phyloP scores from a whole-genome alignment of 2,888 invertebrate species.

The Byasa hedistus region DNA sequence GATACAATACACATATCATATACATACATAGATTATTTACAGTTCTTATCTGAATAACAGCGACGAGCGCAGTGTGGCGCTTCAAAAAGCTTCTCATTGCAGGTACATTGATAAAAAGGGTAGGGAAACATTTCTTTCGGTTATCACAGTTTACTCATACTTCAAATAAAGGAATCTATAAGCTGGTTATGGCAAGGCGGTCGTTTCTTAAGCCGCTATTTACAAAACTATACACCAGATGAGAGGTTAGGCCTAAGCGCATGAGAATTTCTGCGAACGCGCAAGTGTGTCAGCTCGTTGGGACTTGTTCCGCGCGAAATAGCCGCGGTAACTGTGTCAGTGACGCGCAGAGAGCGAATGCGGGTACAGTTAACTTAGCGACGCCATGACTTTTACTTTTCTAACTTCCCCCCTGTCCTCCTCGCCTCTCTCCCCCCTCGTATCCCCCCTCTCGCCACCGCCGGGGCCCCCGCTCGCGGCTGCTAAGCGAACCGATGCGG shows the following conservation, averaged over 20 bases:
- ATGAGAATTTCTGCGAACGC: conserved; percentile 7
- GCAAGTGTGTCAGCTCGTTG: conserved; percentile 15
- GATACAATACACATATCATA: too few relatives aligned
- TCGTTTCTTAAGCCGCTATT: background rate
- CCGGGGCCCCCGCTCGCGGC: conserved; percentile 21
- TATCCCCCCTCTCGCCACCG: conserved; percentile 27
- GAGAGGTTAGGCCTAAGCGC: conserved; percentile 29
- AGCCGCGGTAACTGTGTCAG: conserved; percentile 38
- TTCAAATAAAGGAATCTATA: too few relatives aligned
- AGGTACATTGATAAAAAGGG: too few relatives aligned
- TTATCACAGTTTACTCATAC: too few relatives aligned
- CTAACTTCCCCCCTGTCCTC: conserved; percentile 36
- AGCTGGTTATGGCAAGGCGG: too few relatives aligned
- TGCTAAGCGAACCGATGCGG: conserved; percentile 15
- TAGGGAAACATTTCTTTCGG: too few relatives aligned
- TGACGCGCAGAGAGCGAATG: conserved; percentile 63
- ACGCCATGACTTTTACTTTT: conserved; percentile 72
- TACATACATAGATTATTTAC: too few relatives aligned
- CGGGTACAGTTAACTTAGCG: conserved; percentile 60
- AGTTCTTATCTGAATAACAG: too few relatives aligned
- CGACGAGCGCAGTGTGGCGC: too few relatives aligned
- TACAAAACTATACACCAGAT: conserved; percentile 12
- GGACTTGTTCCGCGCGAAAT: conserved; percentile 24
- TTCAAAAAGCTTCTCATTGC: too few relatives aligned
- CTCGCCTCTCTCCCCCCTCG: too few relatives aligned